Evolutionary conservation across 2,113 vertebrate genomes (phyloP).

Genomic region (Copsychus sechellarum): DNA sequence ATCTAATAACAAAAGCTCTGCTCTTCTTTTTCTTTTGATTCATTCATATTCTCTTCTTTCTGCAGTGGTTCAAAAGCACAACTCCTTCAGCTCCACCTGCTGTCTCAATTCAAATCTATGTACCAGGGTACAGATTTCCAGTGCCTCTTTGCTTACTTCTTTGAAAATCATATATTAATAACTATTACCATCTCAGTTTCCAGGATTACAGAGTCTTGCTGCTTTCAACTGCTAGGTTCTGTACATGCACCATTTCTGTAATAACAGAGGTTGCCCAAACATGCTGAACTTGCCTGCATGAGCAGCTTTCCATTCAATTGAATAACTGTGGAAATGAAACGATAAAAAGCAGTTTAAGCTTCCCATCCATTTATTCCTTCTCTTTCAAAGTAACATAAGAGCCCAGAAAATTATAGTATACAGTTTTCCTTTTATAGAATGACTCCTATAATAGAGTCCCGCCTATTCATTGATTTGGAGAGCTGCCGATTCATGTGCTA

Average conservation of each 20-base stretch:
- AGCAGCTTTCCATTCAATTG: conserved; percentile 31
- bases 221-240: conserved; percentile 32
- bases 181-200: not conserved
- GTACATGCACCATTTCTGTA: conserved; percentile 11
- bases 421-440: conserved; percentile 18
- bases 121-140: not conserved
- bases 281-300: conserved; percentile 5
- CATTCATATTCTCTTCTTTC: conserved; percentile 6
- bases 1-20: conserved; percentile 24
- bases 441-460: not conserved
- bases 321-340: conserved; percentile 8
- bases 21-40: conserved; percentile 23
- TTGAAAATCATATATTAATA: not conserved
- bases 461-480: conserved; percentile 27
- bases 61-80: conserved; percentile 19
- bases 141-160: not conserved
- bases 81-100: conserved; percentile 70
- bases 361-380: conserved; percentile 15
- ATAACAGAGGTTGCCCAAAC: conserved; percentile 45
- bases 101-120: conserved; percentile 26
- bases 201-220: conserved; percentile 22
- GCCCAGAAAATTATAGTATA: conserved; percentile 34
- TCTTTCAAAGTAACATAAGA: not conserved
- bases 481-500: not conserved
- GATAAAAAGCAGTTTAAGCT: conserved; percentile 17